Base-by-base conservation (phyloP, 2,113 vertebrate species). In the Hoplias malabaricus region DNA sequence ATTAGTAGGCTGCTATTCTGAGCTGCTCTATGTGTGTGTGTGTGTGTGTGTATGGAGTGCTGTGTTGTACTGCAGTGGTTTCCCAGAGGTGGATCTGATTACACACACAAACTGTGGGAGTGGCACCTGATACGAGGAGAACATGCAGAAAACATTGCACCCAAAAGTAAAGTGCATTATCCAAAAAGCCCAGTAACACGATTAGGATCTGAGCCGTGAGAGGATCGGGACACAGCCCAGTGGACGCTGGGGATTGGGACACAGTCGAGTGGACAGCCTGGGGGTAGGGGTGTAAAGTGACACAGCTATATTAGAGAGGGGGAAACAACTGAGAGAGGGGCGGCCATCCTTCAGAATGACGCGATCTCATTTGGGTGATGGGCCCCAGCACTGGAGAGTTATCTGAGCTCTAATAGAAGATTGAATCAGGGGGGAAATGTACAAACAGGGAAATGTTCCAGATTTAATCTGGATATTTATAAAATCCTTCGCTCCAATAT, bases 61-160 rank as follows among this genome's bases (percentile, higher is more conserved):
- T 75, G 70, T 78, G n/a, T 67, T 67, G 50, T 21, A 33, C 75
- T 69, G 40, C 66, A 48, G 50, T 31, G 19, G 62, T 36, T 42
- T 79, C 80, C 78, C 82, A 68, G 79, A 73, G 77, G 83, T 61
- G 70, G 56, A 82, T 83, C 80, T 80, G 61, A 75, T 84, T 81
- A 65, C 83, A 43, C 68, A 83, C 75, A 81, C 81, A 80, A 69
- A 61, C 80, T 75, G 40, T 27, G 71, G 68, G 68, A 81, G 13
- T 27, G 81, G 76, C 87, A 88, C 83, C 83, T 82, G 86, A 89
- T 75, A 87, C 74, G 82, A 79, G 82, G 80, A 75, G 80, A 85
- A 85, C 82, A 82, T 73, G 42, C 77, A 79, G 78, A 69, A 74
- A 73, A 86, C 88, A 84, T 73, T 77, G 83, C 76, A 61, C 73